A percentile compares a stretch with the other conserved stretches of the same genome.
Evolutionary conservation across 2,113 vertebrate genomes (phyloP).

Genomic region (Thalassoma bifasciatum): DNA sequence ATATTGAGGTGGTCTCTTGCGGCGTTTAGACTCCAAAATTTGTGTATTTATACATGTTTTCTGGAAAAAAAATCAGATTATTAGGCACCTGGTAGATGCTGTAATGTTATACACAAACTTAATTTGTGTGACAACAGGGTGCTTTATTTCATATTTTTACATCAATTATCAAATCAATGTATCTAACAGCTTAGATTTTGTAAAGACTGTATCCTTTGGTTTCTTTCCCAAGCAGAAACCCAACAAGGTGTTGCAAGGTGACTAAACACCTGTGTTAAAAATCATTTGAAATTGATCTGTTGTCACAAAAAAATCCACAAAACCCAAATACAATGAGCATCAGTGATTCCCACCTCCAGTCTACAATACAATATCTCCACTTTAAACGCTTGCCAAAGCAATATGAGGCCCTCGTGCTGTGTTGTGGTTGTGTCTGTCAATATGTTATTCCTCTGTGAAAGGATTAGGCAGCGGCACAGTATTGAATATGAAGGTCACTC

Average conservation of each 20-base stretch:
- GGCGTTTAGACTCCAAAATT: too few species aligned
- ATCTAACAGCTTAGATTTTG: too few species aligned
- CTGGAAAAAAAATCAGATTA: too few species aligned
- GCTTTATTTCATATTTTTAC: too few species aligned
- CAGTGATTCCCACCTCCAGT: background rate
- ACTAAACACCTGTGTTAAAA: background rate
- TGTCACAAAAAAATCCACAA: conserved; percentile 7
- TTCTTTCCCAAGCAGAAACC: background rate
- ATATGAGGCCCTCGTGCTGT: background rate
- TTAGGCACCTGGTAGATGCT: too few species aligned
- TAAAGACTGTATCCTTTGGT: conserved; percentile 27
- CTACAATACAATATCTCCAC: background rate
- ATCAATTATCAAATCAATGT: too few species aligned
- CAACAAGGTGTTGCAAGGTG: background rate
- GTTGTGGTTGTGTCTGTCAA: conserved; percentile 34
- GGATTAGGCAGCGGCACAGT: conserved; percentile 25
- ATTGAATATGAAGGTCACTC: conserved; percentile 62
- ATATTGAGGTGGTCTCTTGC: conserved; percentile 9
- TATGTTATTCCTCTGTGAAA: conserved; percentile 29
- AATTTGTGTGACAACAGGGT: too few species aligned
- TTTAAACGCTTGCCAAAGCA: conserved; percentile 10
- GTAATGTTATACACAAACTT: too few species aligned
- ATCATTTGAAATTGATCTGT: background rate
- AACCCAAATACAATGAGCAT: too few species aligned
- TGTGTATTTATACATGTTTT: too few species aligned